Evolutionary conservation across 2,888 invertebrate genomes (phyloP), one percentile per base, ranked within the genome.

Genomic region (Piscicola geometra): DNA sequence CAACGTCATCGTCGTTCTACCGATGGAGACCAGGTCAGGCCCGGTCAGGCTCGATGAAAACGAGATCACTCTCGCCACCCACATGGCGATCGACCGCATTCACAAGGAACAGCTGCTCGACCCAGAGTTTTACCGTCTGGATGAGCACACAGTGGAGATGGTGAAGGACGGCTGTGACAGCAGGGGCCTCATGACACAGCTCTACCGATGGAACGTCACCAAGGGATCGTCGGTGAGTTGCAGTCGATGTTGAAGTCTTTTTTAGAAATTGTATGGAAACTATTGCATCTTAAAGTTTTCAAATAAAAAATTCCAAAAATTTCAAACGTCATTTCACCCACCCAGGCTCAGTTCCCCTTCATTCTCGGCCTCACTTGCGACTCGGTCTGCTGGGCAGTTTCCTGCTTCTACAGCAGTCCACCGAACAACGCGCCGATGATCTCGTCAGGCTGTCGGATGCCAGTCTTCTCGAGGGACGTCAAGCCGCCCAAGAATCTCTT

Each of bases 341-440:
- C 50, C 64, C 30, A 64, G 25, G 2, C 21, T 21, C 21, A n/a
- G 28, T 21, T 35, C 2, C 73, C 73, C 9, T 73, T 73, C 41
- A 52, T 60, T 33, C 33, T 73, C 32, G 73, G 73, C 3, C n/a
- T 64, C 15, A 64, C 33, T 52, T 64, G 64, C 41, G 73, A 73
- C n/a, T 15, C n/a, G 5, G 64, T 64, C 1, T 73, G 73, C 28
- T 73, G 56, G 56, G 41, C 64, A 3, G n/a, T 73, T 1, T 60
- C 64, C 12, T 32, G 28, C 21, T 56, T 73, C 60, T 73, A 64
- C 36, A 18, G 56, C 21, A 18, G n/a, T 0, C 9, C 33, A 35
- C 33, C 28, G 1, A 0, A 33, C 52, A 15, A 71, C 18, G 50
- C 32, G 1, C 71, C 71, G 18, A 30, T 71, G 32, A 71, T 71